These are phyloP conservation scores for Echinarachnius parma DNA, from an alignment of 53 echinoderm and acorn worm species.

Conservation along the genomic window DNA sequence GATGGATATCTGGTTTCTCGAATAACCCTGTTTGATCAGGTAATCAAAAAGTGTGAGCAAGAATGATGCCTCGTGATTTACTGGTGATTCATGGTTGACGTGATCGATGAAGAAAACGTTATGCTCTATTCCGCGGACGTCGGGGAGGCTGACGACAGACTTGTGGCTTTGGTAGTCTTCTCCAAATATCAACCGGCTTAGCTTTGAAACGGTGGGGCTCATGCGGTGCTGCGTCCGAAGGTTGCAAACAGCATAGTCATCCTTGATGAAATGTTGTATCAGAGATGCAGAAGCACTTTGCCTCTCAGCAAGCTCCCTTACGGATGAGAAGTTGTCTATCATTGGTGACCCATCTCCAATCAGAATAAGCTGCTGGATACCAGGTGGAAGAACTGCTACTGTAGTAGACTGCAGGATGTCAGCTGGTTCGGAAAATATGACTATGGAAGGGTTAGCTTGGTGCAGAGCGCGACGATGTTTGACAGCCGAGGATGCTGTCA, in stretches of 20 bases:
- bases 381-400: conserved; percentile 55
- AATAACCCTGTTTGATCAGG: conserved; percentile 53
- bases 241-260: conserved; percentile 55
- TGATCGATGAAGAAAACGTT: conserved; percentile 59
- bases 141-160: conserved; percentile 29
- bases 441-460: conserved; percentile 53
- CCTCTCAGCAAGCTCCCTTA: conserved; percentile 53
- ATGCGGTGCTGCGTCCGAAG: conserved; percentile 73
- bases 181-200: conserved; percentile 49
- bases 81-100: conserved; percentile 32
- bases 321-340: conserved; percentile 55
- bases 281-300: conserved; percentile 67
- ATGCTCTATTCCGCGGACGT: conserved; percentile 33
- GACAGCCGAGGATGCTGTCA: conserved; percentile 87
- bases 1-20: conserved; percentile 48
- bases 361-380: conserved; percentile 75
- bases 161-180: no score
- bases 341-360: conserved; percentile 81
- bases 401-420: conserved; percentile 85
- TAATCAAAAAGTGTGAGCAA: conserved; percentile 38
- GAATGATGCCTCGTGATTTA: conserved; percentile 50
- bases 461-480: conserved; percentile 58
- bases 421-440: conserved; percentile 86
- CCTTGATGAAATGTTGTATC: conserved; percentile 69
- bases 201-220: conserved; percentile 67